Percentiles rank a stretch among this genome's conserved stretches.
Evolutionary conservation across 2,113 vertebrate species (phyloP).

Genomic region (Lophius piscatorius): DNA sequence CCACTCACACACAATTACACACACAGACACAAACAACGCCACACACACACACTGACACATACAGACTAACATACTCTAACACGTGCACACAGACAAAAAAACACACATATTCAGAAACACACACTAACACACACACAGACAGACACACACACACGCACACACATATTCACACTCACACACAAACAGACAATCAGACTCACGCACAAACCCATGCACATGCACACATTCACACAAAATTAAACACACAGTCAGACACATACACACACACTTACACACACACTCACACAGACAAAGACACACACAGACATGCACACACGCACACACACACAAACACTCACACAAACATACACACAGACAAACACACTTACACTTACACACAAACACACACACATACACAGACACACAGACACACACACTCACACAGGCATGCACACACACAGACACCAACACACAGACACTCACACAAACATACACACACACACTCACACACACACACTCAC

Average conservation of each 20-base stretch:
- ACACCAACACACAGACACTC: constrained; percentile 9
- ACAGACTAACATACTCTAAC: no score
- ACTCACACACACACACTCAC: constrained; percentile 5
- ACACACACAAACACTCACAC: constrained; percentile 7
- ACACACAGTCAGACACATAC: not conserved
- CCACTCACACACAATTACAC: constrained; percentile 5
- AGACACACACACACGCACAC: not conserved
- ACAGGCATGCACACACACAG: not conserved
- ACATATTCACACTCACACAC: constrained; percentile 7
- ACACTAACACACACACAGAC: constrained; percentile 11
- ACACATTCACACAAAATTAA: constrained; percentile 9
- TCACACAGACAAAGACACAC: no score
- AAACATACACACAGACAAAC: no score
- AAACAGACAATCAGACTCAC: no score
- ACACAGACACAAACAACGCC: not conserved
- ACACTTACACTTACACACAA: no score
- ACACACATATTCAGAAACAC: constrained; percentile 6
- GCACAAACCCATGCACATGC: no score
- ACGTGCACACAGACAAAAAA: not conserved
- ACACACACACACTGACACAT: constrained; percentile 1
- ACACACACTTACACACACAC: constrained; percentile 12
- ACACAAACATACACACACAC: constrained; percentile 1
- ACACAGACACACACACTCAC: constrained; percentile 12
- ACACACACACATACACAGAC: not conserved
- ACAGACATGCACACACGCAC: no score